Conservation (phyloP, 2,113 vertebrate genomes). For the Notechis scutatus region DNA sequence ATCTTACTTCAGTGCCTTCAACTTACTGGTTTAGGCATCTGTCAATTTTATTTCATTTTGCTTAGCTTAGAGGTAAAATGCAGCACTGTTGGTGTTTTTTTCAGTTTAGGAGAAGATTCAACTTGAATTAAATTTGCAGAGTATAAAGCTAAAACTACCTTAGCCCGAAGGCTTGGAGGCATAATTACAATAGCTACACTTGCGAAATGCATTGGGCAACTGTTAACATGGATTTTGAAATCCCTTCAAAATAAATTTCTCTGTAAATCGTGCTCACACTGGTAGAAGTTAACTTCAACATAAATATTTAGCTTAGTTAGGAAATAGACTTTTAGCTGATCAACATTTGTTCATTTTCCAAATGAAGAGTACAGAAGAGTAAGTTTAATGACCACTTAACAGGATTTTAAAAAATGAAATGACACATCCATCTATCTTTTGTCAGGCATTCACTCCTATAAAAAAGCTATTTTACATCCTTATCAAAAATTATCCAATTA, state of each 20-base stretch:
- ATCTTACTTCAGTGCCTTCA: conserved; percentile 28
- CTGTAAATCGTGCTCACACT: not conserved
- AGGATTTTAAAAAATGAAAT: not conserved
- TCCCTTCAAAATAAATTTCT: not conserved
- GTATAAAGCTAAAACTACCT: not conserved
- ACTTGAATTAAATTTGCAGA: conserved; percentile 20
- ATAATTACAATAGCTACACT: not conserved
- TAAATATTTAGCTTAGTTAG: conserved; percentile 30
- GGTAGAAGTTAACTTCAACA: not conserved
- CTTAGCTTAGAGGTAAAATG: conserved; percentile 12
- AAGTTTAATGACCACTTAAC: not conserved
- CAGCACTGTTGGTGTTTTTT: conserved; percentile 15
- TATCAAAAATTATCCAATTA: not conserved
- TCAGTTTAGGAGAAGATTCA: conserved; percentile 34
- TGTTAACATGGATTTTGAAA: conserved; percentile 1
- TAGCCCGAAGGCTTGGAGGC: conserved; percentile 7
- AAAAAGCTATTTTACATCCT: not conserved
- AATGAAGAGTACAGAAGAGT: not conserved
- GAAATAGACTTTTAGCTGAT: not conserved
- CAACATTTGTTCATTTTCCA: not conserved
- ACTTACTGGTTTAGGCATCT: not conserved
- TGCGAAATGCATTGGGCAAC: not conserved
- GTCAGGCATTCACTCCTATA: not conserved
- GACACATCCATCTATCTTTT: not conserved
- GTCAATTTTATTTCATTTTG: conserved; percentile 16